Percentiles rank a stretch among this genome's conserved stretches.
phyloP scores from a whole-genome alignment of 2,888 invertebrate species.

The Phalera bucephala region DNA sequence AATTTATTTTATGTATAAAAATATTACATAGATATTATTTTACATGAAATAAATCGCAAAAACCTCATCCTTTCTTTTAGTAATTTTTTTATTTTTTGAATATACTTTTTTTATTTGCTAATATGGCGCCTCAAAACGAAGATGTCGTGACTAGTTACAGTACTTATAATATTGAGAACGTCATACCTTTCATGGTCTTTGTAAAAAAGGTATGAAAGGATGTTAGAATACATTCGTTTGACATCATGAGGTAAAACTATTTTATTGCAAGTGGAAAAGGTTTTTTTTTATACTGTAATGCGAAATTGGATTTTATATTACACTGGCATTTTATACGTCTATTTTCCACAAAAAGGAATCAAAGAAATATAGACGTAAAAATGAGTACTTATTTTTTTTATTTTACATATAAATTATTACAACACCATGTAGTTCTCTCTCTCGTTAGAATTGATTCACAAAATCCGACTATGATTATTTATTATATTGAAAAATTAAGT shows the following conservation, averaged over 20 bases:
- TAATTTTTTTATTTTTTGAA: conserved; percentile 16
- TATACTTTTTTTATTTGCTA: conserved; percentile 38
- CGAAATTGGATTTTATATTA: conserved; percentile 7
- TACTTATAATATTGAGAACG: conserved; percentile 38
- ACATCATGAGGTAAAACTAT: conserved; percentile 44
- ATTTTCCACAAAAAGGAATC: background rate
- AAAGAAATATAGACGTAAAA: conserved; percentile 9
- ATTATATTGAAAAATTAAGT: no score
- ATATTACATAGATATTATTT: background rate
- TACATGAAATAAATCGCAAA: no score
- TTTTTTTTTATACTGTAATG: conserved; percentile 11
- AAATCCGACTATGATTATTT: conserved; percentile 1
- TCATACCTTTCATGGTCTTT: conserved; percentile 47
- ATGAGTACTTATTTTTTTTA: conserved; percentile 1
- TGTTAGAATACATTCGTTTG: conserved; percentile 30
- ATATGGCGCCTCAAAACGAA: conserved; percentile 47
- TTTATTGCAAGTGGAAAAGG: conserved; percentile 18
- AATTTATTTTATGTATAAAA: background rate
- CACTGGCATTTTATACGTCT: conserved; percentile 4
- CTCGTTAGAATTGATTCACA: background rate
- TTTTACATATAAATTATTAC: conserved; percentile 25
- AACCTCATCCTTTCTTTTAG: no score
- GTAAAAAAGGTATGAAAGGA: conserved; percentile 54
- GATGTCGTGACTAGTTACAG: conserved; percentile 60
- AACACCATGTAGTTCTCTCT: conserved; percentile 5